phyloP scores from a whole-genome alignment of 2,113 vertebrate species.

The Gavialis gangeticus region DNA sequence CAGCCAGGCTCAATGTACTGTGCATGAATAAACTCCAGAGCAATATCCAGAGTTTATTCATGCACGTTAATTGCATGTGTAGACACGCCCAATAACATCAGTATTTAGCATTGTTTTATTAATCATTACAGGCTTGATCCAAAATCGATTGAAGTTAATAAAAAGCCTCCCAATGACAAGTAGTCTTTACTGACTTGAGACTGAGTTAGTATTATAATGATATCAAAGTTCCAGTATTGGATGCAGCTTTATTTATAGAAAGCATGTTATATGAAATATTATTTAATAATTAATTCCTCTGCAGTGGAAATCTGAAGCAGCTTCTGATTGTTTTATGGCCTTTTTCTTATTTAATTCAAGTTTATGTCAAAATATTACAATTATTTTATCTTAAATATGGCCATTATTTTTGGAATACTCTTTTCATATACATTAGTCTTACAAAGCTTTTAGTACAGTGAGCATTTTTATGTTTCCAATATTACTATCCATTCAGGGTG shows the following conservation, averaged over 20 bases:
- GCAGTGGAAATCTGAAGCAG: not conserved
- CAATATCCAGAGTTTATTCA: too few relatives aligned
- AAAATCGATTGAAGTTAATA: slow-evolving; percentile 2
- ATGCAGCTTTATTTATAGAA: not conserved
- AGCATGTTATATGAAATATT: not conserved
- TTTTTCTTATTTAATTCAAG: not conserved
- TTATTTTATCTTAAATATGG: not conserved
- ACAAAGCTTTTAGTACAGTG: slow-evolving; percentile 37
- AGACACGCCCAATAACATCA: not conserved
- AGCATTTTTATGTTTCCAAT: slow-evolving; percentile 54
- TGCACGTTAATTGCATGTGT: too few relatives aligned
- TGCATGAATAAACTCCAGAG: too few relatives aligned
- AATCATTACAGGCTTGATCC: not conserved
- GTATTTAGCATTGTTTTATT: not conserved
- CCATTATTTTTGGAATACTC: slow-evolving; percentile 21
- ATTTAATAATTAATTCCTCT: not conserved
- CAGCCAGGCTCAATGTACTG: too few relatives aligned
- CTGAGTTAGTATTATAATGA: not conserved
- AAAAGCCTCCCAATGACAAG: slow-evolving; percentile 15
- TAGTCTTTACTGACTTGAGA: slow-evolving; percentile 1
- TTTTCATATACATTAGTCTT: not conserved
- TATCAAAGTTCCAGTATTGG: not conserved
- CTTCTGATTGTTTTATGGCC: not conserved
- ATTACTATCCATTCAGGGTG: slow-evolving; percentile 38
- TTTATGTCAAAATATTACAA: not conserved